Conservation (phyloP, 2,888 invertebrate genomes). For the Drosophila parthenogenetica region DNA sequence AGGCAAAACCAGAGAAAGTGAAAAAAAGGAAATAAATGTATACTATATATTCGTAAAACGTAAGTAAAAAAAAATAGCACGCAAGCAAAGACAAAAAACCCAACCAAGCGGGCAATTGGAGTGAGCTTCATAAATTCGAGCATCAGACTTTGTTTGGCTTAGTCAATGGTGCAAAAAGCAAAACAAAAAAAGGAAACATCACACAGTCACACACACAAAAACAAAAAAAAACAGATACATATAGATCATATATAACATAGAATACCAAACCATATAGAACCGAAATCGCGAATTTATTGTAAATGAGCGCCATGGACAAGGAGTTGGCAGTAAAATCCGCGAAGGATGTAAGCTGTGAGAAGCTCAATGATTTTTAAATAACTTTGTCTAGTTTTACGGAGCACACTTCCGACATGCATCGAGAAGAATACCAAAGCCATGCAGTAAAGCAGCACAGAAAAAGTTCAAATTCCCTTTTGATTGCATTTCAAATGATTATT, state of each 20-base stretch:
- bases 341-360: constrained; percentile 41
- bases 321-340: constrained; percentile 4
- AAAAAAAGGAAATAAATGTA: constrained; percentile 16
- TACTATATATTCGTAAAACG: constrained; percentile 1
- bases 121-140: constrained; percentile 81
- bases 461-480: background rate
- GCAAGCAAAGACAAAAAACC: constrained; percentile 62
- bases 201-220: constrained; percentile 15
- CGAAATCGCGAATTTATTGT: constrained; percentile 80
- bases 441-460: background rate
- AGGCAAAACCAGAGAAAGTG: constrained; percentile 59
- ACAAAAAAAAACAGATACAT: constrained; percentile 39
- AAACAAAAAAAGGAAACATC: constrained; percentile 23
- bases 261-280: constrained; percentile 38
- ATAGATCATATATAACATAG: constrained; percentile 24
- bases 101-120: constrained; percentile 66
- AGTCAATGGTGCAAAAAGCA: constrained; percentile 76
- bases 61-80: constrained; percentile 26
- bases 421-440: background rate
- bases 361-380: constrained; percentile 66
- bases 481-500: background rate
- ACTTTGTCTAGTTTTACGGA: constrained; percentile 65
- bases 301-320: constrained; percentile 53
- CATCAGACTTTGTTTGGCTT: constrained; percentile 82
- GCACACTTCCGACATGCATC: constrained; percentile 33